These are phyloP conservation scores for Acanthoscelides obtectus DNA, from an alignment of 2,888 invertebrate species.

Conservation along the genomic window DNA sequence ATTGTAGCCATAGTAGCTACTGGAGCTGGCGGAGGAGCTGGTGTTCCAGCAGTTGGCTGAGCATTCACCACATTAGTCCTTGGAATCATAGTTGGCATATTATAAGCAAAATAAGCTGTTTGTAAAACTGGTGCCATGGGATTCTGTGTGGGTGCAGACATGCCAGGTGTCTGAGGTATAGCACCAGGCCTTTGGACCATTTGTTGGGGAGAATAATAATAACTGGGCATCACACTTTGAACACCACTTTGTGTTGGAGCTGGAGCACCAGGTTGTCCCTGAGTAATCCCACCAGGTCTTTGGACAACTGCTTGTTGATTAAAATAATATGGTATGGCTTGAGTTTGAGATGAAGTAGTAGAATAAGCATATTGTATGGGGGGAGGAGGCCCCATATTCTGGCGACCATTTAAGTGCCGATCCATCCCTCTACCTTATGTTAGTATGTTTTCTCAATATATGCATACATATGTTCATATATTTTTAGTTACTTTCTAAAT, in stretches of 20 bases:
- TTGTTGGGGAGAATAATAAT: conserved; percentile 10
- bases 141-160: conserved; percentile 22
- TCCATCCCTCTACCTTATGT: neutral
- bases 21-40: neutral
- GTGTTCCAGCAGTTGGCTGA: conserved; percentile 19
- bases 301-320: neutral
- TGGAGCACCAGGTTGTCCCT: neutral
- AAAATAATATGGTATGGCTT: neutral
- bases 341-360: neutral
- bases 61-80: conserved; percentile 14
- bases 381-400: neutral
- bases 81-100: conserved; percentile 12
- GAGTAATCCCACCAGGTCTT: neutral
- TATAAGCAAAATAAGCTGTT: conserved; percentile 1
- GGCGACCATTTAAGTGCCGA: neutral
- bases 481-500: neutral
- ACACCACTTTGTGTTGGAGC: neutral
- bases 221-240: neutral
- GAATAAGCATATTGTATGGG: neutral
- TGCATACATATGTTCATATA: neutral
- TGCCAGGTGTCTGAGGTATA: conserved; percentile 14
- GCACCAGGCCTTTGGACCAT: conserved; percentile 14
- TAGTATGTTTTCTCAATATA: neutral
- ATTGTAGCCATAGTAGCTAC: conserved; percentile 9
- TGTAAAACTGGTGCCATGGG: conserved; percentile 11